Conservation (phyloP, 2,113 vertebrate species). For the Austrofundulus limnaeus region DNA sequence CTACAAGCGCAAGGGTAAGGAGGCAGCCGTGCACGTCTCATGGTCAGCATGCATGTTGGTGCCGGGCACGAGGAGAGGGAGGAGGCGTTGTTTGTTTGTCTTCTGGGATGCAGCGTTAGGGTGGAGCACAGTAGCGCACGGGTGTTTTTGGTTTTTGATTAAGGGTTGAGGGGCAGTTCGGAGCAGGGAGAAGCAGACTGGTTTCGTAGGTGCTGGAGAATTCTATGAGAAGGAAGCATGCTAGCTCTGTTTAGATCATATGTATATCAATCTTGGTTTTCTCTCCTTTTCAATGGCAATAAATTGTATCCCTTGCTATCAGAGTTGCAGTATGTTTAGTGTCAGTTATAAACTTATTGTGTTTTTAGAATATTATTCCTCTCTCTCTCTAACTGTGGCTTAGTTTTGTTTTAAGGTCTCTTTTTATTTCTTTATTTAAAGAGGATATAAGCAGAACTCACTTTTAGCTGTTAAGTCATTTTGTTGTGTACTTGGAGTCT, state of each 20-base stretch:
- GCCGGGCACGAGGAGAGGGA: slow-evolving; percentile 19
- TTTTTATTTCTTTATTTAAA: no score
- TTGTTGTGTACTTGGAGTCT: no score
- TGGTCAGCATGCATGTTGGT: slow-evolving; percentile 55
- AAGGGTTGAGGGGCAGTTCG: slow-evolving; percentile 30
- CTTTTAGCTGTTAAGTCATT: no score
- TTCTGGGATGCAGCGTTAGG: slow-evolving; percentile 48
- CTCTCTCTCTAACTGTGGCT: not conserved
- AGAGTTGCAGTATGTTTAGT: not conserved
- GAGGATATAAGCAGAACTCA: no score
- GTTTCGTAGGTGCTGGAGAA: not conserved
- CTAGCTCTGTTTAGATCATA: slow-evolving; percentile 4
- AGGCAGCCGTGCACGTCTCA: slow-evolving; percentile 57
- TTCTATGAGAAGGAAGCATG: not conserved
- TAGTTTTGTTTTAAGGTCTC: no score
- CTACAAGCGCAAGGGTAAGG: slow-evolving; percentile 98
- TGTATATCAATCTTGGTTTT: not conserved
- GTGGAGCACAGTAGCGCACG: slow-evolving; percentile 32
- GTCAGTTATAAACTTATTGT: not conserved
- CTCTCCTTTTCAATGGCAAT: not conserved
- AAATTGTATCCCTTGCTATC: not conserved
- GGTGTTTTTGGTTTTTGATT: slow-evolving; percentile 21
- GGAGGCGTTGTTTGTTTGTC: slow-evolving; percentile 48
- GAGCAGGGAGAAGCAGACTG: not conserved
- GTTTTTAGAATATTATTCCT: no score